Percentiles rank a stretch among this genome's conserved stretches.
Evolutionary conservation across 2,888 invertebrate species (phyloP).

Genomic region (Arctia plantaginis): DNA sequence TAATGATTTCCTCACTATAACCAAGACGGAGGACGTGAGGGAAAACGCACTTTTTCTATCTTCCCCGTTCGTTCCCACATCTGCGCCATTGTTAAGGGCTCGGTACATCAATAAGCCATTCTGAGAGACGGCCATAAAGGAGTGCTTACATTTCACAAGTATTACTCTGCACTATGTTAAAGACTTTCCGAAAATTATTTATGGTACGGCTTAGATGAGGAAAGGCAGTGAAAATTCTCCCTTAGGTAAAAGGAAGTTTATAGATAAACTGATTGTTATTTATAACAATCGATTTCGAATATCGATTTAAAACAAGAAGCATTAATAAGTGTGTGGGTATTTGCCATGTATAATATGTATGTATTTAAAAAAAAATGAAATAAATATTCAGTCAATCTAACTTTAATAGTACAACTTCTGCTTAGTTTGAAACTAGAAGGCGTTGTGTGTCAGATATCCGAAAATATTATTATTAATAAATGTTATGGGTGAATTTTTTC

Average conservation of each 20-base stretch:
- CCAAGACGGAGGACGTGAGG: conserved; percentile 28
- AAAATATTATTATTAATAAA: no score
- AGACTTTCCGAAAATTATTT: conserved; percentile 1
- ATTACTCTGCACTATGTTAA: neutral
- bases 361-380: no score
- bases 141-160: conserved; percentile 13
- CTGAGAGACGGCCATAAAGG: conserved; percentile 66
- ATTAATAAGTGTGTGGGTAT: no score
- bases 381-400: no score
- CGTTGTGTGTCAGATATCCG: no score
- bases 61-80: conserved; percentile 58
- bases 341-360: no score
- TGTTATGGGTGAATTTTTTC: neutral
- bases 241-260: neutral
- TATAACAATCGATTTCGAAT: neutral
- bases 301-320: no score
- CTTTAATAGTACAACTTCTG: no score
- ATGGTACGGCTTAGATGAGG: neutral
- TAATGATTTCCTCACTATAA: conserved; percentile 40
- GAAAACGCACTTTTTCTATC: conserved; percentile 57
- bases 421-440: no score
- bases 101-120: conserved; percentile 81
- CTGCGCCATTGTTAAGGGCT: conserved; percentile 73
- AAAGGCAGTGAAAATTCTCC: neutral
- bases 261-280: neutral